phyloP scores from a whole-genome alignment of 2,113 vertebrate genomes.

The Phalacrocorax pelagicus region DNA sequence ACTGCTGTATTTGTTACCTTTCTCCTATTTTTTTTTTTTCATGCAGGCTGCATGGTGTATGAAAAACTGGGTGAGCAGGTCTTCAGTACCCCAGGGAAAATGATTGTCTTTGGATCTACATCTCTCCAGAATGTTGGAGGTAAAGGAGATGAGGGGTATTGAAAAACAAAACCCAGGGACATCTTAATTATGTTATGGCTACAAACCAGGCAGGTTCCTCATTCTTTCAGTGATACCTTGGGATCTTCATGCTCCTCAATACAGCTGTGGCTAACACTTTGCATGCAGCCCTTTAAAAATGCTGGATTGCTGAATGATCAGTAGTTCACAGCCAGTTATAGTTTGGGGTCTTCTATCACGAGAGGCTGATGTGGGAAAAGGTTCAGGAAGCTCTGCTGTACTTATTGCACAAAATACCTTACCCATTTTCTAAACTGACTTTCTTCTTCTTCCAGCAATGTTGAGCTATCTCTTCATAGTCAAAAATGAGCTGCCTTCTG shows the following conservation, averaged over 20 bases:
- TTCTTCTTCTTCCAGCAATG: slow-evolving; percentile 83
- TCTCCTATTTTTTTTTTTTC: slow-evolving; percentile 13
- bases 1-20: neutral
- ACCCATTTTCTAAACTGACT: slow-evolving; percentile 44
- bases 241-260: neutral
- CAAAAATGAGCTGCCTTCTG: slow-evolving; percentile 93
- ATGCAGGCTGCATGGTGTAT: slow-evolving; percentile 80
- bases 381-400: neutral
- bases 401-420: neutral
- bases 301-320: neutral
- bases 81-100: slow-evolving; percentile 78
- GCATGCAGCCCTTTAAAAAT: neutral
- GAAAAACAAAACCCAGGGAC: neutral
- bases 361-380: neutral
- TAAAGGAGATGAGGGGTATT: slow-evolving; percentile 42
- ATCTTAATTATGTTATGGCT: neutral
- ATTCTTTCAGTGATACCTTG: neutral
- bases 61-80: slow-evolving; percentile 81
- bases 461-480: slow-evolving; percentile 97
- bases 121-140: slow-evolving; percentile 82
- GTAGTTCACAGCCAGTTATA: neutral
- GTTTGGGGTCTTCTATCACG: neutral
- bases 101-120: slow-evolving; percentile 79
- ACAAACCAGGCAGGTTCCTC: neutral
- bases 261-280: neutral